phyloP scores from a whole-genome alignment of 2,888 invertebrate genomes.

The Apodemia mormo region DNA sequence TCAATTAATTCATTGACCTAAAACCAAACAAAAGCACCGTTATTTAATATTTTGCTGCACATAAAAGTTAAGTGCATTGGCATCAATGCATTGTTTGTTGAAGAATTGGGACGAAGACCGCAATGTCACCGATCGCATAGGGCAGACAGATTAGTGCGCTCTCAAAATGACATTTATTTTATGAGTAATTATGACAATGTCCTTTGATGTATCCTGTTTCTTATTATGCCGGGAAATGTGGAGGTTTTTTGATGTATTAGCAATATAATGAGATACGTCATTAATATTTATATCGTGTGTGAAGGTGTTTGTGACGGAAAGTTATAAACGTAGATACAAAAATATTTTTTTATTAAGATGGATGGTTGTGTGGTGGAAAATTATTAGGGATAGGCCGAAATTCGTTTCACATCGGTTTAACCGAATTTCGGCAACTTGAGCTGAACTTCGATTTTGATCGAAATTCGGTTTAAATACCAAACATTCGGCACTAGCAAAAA shows the following conservation, averaged over 20 bases:
- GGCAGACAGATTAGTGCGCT: conserved; percentile 20
- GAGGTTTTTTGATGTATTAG: background rate
- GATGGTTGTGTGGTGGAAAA: too few species aligned
- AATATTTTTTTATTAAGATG: too few species aligned
- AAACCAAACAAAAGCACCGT: conserved; percentile 5
- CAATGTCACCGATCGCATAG: conserved; percentile 26
- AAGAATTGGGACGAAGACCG: conserved; percentile 29
- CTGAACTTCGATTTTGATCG: too few species aligned
- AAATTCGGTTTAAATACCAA: too few species aligned
- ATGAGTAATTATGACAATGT: conserved; percentile 1
- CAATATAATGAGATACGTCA: background rate
- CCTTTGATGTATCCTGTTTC: background rate
- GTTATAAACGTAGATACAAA: too few species aligned
- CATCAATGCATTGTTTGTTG: conserved; percentile 28
- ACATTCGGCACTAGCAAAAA: too few species aligned
- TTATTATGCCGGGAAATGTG: background rate
- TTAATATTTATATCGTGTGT: background rate
- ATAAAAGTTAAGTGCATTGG: conserved; percentile 28
- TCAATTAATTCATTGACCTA: conserved; percentile 1
- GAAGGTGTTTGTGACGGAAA: background rate
- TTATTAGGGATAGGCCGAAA: too few species aligned
- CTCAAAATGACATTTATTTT: conserved; percentile 4
- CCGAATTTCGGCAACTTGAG: too few species aligned
- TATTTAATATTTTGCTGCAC: conserved; percentile 1
- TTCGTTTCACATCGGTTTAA: too few species aligned